Evolutionary conservation across 1,140 invertebrate species (phyloP), one percentile per base, ranked within the genome.

Genomic region (Trachelipus rathkii): DNA sequence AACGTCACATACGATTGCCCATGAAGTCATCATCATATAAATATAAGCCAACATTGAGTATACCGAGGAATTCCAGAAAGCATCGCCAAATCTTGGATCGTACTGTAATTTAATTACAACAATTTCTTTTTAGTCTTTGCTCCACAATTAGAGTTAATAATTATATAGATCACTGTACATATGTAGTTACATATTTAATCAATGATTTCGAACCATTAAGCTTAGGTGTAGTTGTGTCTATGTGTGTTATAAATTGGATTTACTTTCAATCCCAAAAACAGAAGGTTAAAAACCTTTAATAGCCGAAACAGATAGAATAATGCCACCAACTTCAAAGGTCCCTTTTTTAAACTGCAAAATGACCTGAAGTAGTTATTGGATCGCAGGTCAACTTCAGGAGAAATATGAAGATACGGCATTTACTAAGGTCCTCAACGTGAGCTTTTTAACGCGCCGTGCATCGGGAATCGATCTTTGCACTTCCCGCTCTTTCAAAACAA

Each of bases 321-420:
- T 90, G 76, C 93, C 92, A 10, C 93, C 94, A 60, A 99, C 95
- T 89, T 99, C 98, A 85, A 99, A 99, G 84, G 95, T 97, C 13
- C 97, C 97, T 87, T 99, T 99, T 86, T 98, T 99, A 86, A 99
- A 99, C 88, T 99, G 97, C 97, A 99, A n/a, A n/a, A n/a, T 99
- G 0, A 99, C 98, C n/a, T 0, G 95, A 97, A 0, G 97, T 99
- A 84, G n/a, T 99, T 99, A 84, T 99, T 99, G 77, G 99, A n/a
- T n/a, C 98, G 85, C 97, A 99, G 0, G 98, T 99, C 33, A 95
- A n/a, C 98, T 87, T 99, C 98, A 0, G 98, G 98, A 85, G n/a
- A n/a, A 99, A 99, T 84, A 99, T 99, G 8, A 99, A 88, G 83
- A 99, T 98, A 0, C n/a, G 98, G 98, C 44, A 97, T 91, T 86